phyloP scores from a whole-genome alignment of 2,797 vertebrate genomes.

The Masticophis lateralis region DNA sequence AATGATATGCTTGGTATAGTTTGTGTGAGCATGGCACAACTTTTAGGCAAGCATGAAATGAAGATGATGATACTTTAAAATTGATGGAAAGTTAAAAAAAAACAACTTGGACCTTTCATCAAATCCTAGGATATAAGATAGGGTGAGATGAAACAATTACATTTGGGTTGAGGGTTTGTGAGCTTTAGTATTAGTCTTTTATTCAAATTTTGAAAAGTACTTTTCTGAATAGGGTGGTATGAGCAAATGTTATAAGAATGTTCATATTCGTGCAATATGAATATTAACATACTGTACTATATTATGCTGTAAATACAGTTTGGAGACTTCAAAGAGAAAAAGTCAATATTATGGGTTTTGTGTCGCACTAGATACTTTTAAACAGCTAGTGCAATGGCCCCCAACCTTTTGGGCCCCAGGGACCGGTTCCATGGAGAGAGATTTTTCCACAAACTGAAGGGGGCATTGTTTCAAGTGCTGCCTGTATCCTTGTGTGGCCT shows the following conservation, averaged over 20 bases:
- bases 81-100: background rate
- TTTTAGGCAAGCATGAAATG: background rate
- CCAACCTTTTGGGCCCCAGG: too few species aligned
- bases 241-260: background rate
- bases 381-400: background rate
- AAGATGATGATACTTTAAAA: background rate
- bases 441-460: too few species aligned
- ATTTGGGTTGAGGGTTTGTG: too few species aligned
- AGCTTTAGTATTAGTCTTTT: background rate
- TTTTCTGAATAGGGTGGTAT: background rate
- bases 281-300: background rate
- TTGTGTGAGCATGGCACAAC: background rate
- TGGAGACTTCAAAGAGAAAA: background rate
- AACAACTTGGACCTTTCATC: background rate
- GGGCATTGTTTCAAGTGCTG: too few species aligned
- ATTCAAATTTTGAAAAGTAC: background rate
- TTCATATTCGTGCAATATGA: constrained; percentile 20
- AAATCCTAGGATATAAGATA: background rate
- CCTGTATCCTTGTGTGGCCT: too few species aligned
- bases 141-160: background rate
- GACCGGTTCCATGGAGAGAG: too few species aligned
- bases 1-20: background rate
- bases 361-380: background rate
- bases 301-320: background rate
- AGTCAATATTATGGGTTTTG: background rate